Base-by-base conservation (phyloP, 2,888 invertebrate genomes). In the Villa cingulata region DNA sequence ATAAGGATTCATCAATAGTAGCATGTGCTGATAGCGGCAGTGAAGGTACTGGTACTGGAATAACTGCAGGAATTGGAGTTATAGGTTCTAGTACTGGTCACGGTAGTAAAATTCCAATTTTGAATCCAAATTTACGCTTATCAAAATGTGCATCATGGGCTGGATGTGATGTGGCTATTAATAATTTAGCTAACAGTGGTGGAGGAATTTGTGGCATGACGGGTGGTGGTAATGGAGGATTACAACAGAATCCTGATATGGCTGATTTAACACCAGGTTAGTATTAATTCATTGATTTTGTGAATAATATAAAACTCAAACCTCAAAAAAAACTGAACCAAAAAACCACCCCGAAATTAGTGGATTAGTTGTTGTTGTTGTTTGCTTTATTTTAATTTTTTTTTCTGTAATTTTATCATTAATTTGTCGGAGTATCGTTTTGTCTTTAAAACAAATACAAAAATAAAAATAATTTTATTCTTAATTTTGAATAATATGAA, bases 91-190 rank as follows among this genome's bases (percentile, higher is more conserved):
- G 34, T 7, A 38, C 17, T 23, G 40, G 32, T 29, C 50, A 54
- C 38, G 60, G 71, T 52, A 81, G 81, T 61, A 79, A 79, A 68
- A 81, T 82, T 59, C 82, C 81, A 49, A 73, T 82, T 48, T 58
- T 66, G 34, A 64, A 63, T 52, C 76, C 77, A 29, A 73, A 72
- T 57, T 72, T 74, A 55, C 66, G 78, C 39, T 71, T 81, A 45
- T 77, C 80, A 51, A 82, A 83, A 64, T 81, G 82, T 66, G 78
- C 81, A 63, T 79, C 81, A 32, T 80, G 83, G 83, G 77, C 79
- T 49, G 74, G 75, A 59, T 74, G 74, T 34, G 74, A 75, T 54
- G 47, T 57, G 53, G 51, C 53, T 16, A 20, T 43, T 23, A 40
- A 34, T 39, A 43, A 29, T 14, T 17, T 16, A 38, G 38, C 38